Conservation (phyloP, 1,140 invertebrate species). For the Planococcus citri region DNA sequence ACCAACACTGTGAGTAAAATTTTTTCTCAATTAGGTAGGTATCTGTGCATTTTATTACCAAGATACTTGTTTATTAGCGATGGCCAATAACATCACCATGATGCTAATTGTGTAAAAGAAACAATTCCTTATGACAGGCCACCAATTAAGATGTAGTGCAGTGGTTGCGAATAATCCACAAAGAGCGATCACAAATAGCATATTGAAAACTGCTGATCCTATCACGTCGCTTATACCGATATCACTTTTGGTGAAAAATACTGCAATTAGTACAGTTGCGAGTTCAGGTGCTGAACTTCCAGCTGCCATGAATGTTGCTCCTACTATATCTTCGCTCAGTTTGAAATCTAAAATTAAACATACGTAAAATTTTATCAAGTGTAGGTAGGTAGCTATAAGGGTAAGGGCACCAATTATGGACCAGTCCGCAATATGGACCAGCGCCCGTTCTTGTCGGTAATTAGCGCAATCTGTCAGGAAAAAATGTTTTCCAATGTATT, state of each 20-base stretch:
- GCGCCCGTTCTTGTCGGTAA: too few relatives aligned
- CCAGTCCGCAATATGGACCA: too few relatives aligned
- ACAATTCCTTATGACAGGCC: constrained; percentile 83
- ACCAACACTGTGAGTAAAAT: background rate
- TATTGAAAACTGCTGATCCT: constrained; percentile 86
- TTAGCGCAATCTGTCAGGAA: too few relatives aligned
- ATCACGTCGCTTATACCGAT: constrained; percentile 76
- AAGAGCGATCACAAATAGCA: constrained; percentile 85
- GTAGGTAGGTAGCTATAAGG: too few relatives aligned
- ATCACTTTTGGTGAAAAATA: constrained; percentile 89
- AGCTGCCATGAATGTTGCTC: constrained; percentile 87
- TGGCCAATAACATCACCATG: constrained; percentile 71
- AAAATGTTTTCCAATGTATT: too few relatives aligned
- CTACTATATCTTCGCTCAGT: constrained; percentile 74
- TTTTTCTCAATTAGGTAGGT: background rate
- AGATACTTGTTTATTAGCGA: constrained; percentile 68
- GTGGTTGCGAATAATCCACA: constrained; percentile 73
- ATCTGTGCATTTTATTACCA: constrained; percentile 43
- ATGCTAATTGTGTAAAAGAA: constrained; percentile 87
- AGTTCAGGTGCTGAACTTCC: constrained; percentile 87
- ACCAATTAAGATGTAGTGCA: constrained; percentile 80
- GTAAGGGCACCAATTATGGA: too few relatives aligned
- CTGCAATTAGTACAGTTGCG: constrained; percentile 84
- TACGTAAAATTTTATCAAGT: background rate
- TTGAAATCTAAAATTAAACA: constrained; percentile 49